Conservation (phyloP, 2,888 invertebrate genomes). For the Apamea epomidion region DNA sequence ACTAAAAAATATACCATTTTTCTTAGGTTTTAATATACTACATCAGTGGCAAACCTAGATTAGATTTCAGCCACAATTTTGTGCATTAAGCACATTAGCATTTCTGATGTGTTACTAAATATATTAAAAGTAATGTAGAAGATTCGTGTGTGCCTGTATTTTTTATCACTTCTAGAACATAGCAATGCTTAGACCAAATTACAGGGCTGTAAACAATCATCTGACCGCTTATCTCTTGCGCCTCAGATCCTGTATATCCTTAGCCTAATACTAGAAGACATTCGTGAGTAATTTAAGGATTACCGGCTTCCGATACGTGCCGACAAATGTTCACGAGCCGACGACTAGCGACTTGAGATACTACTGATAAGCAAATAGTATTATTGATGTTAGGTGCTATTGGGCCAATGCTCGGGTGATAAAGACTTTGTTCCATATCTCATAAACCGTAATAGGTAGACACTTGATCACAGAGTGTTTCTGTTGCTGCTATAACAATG, state of each 20-base stretch:
- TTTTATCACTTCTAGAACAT: not conserved
- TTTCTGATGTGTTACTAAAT: not conserved
- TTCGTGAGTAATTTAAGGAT: conserved; percentile 45
- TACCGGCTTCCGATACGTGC: conserved; percentile 20
- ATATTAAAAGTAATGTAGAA: not conserved
- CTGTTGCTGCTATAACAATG: not conserved
- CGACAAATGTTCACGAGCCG: conserved; percentile 15
- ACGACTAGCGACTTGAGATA: not conserved
- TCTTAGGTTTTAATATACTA: not conserved
- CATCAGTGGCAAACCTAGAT: not conserved
- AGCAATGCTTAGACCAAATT: not conserved
- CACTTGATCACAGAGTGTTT: not conserved
- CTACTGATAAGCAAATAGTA: conserved; percentile 6
- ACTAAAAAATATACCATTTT: not conserved
- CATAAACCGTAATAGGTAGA: not conserved
- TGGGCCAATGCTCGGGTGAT: too few species aligned
- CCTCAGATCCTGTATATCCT: conserved; percentile 8
- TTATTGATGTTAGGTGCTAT: not conserved
- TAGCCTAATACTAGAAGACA: conserved; percentile 35
- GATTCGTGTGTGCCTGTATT: too few species aligned
- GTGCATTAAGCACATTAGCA: too few species aligned
- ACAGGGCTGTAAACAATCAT: not conserved
- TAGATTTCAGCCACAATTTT: not conserved
- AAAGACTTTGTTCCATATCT: not conserved
- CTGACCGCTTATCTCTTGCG: conserved; percentile 18